phyloP scores from a whole-genome alignment of 2,888 invertebrate species.

The Acheta domesticus region DNA sequence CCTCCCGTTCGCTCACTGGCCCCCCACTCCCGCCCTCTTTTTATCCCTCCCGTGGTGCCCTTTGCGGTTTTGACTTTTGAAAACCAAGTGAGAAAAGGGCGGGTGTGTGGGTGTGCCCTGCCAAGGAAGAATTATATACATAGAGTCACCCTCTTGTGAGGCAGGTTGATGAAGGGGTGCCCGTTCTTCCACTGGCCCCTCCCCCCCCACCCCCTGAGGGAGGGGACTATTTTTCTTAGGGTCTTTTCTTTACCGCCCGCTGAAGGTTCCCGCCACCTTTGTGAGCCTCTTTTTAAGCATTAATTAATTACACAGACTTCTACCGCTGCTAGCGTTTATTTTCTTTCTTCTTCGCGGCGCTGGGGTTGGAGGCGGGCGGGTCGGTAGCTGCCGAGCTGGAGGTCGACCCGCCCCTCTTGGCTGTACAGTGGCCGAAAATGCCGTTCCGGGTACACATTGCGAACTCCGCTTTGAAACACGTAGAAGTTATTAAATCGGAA shows the following conservation, averaged over 20 bases:
- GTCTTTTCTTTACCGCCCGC: not conserved
- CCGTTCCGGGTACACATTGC: too few relatives aligned
- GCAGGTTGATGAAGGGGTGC: not conserved
- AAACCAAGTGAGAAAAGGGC: not conserved
- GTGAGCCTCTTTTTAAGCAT: constrained; percentile 5
- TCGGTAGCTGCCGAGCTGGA: too few relatives aligned
- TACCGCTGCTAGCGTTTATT: not conserved
- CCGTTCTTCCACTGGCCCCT: not conserved
- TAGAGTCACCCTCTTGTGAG: not conserved
- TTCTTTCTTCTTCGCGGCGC: not conserved
- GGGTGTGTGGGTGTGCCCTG: not conserved
- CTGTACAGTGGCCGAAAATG: too few relatives aligned
- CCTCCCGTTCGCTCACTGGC: not conserved
- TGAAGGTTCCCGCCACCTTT: constrained; percentile 11
- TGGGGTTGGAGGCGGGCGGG: not conserved
- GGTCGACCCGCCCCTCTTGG: too few relatives aligned
- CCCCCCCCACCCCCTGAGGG: not conserved
- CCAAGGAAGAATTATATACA: constrained; percentile 18
- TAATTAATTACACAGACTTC: constrained; percentile 18
- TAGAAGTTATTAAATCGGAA: too few relatives aligned
- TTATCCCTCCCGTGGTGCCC: not conserved
- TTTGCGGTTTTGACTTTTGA: constrained; percentile 18
- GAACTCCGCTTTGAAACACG: too few relatives aligned
- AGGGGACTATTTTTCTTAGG: not conserved
- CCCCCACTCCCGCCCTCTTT: not conserved